Percentiles rank a stretch among this genome's conserved stretches.
Evolutionary conservation across 2,888 invertebrate genomes (phyloP).

Genomic region (Erebia ligea): DNA sequence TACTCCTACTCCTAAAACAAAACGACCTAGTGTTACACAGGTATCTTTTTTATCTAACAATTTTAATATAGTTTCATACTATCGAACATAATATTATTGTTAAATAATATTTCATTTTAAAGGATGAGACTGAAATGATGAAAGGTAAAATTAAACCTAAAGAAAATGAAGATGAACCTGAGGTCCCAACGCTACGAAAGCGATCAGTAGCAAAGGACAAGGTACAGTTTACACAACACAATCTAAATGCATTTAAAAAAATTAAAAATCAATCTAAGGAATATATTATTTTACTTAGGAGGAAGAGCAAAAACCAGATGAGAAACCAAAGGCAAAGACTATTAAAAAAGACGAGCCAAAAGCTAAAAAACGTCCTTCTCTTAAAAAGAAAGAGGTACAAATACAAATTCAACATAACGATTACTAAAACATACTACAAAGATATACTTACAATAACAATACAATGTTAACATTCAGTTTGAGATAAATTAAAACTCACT

Average conservation of each 20-base stretch:
- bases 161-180: constrained; percentile 71
- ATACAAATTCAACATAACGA: constrained; percentile 4
- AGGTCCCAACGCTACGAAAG: constrained; percentile 71
- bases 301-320: constrained; percentile 74
- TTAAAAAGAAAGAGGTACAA: constrained; percentile 77
- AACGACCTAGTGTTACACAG: constrained; percentile 70
- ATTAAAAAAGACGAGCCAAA: constrained; percentile 68
- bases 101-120: constrained; percentile 24
- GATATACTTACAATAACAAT: constrained; percentile 18
- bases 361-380: constrained; percentile 72
- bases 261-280: constrained; percentile 24
- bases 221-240: constrained; percentile 53
- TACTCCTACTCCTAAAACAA: constrained; percentile 71
- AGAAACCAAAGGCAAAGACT: constrained; percentile 72
- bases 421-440: neutral
- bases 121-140: constrained; percentile 76
- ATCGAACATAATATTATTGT: neutral
- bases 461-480: constrained; percentile 22
- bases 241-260: constrained; percentile 7
- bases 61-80: neutral
- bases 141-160: constrained; percentile 78
- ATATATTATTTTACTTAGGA: constrained; percentile 57
- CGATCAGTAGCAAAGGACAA: constrained; percentile 73
- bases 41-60: constrained; percentile 49
- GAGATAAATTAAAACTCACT: neutral